Base-by-base conservation (phyloP, 2,113 vertebrate species). In the Oophaga pumilio region DNA sequence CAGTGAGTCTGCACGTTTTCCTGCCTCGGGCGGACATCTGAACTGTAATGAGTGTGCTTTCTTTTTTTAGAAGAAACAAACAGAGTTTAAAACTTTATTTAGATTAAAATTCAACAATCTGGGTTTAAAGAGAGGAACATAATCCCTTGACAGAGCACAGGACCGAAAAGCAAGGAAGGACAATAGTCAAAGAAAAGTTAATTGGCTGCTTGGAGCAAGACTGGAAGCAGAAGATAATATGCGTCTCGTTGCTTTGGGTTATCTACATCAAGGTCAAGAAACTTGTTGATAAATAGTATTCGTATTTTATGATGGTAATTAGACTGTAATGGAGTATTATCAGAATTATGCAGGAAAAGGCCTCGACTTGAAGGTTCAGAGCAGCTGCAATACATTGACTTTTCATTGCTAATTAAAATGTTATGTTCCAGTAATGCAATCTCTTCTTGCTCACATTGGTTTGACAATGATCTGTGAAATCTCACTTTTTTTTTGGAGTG, bases 41-140 rank as follows among this genome's bases (percentile, higher is more conserved):
- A 60, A 76, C 79, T 52, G 53, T 82, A 82, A 87, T 76, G 56
- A 79, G 76, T 50, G 43, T 66, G 79, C 57, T 73, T 76, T 76
- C 66, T 82, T 87, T 74, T 74, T 43, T 81, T 82, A 66, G 66
- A 87, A 81, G 33, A 81, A 81, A 78, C 62, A 87, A 80, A 69
- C 64, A 73, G 26, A 87, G 78, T 83, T 82, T 87, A 64, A 76
- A 76, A 76, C 86, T 76, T 82, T 87, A 87, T 87, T 87, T 82
- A 74, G 68, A 76, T 76, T 76, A 43, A 59, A 82, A 74, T 64
- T 59, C 66, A 49, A 73, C 76, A 81, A 66, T 81, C 76, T 26
- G 64, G 6, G 49, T 26, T 60, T 9, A 73, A 60, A 76, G 79
- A 83, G 69, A 83, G 7, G 56, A 64, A 64, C 59, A 26, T 76